These are phyloP conservation scores for Drosophila incognita DNA, from an alignment of 2,888 invertebrate genomes.

Conservation along the genomic window DNA sequence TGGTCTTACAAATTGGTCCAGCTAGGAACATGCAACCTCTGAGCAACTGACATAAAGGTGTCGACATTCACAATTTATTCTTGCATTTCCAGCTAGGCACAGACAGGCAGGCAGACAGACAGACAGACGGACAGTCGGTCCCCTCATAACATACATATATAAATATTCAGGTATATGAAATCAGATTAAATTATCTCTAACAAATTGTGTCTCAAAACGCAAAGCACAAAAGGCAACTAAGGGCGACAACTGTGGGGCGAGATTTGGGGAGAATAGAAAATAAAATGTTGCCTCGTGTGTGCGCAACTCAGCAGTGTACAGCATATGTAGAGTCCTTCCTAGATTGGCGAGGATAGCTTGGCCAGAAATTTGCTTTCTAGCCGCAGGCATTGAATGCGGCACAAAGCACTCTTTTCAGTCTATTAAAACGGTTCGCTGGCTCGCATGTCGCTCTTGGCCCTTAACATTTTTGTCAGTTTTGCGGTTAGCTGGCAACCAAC, in stretches of 20 bases:
- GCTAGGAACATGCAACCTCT: conserved; percentile 13
- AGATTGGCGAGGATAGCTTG: conserved; percentile 14
- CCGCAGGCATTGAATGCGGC: conserved; percentile 56
- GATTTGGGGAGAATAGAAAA: conserved; percentile 11
- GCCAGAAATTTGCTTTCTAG: conserved; percentile 52
- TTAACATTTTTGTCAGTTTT: conserved; percentile 40
- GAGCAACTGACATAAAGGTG: conserved; percentile 40
- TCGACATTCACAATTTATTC: conserved; percentile 43
- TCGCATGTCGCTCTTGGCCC: conserved; percentile 33
- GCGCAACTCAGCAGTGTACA: neutral
- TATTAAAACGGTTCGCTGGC: conserved; percentile 69
- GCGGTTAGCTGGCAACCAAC: conserved; percentile 27
- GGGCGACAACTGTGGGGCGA: conserved; percentile 3
- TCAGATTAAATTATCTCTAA: conserved; percentile 81
- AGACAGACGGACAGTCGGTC: conserved; percentile 20
- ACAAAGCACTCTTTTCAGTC: conserved; percentile 55
- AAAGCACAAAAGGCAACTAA: conserved; percentile 40
- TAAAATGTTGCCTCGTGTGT: conserved; percentile 21
- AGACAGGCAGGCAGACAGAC: conserved; percentile 18
- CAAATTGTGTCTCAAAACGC: conserved; percentile 75
- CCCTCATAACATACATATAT: conserved; percentile 50
- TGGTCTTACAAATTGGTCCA: conserved; percentile 41
- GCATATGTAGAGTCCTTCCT: conserved; percentile 64
- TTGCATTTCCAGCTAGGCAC: conserved; percentile 21
- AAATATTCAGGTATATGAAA: conserved; percentile 80